These are phyloP conservation scores for Cardiocondyla obscurior DNA, from an alignment of 1,140 invertebrate species.

Conservation along the genomic window DNA sequence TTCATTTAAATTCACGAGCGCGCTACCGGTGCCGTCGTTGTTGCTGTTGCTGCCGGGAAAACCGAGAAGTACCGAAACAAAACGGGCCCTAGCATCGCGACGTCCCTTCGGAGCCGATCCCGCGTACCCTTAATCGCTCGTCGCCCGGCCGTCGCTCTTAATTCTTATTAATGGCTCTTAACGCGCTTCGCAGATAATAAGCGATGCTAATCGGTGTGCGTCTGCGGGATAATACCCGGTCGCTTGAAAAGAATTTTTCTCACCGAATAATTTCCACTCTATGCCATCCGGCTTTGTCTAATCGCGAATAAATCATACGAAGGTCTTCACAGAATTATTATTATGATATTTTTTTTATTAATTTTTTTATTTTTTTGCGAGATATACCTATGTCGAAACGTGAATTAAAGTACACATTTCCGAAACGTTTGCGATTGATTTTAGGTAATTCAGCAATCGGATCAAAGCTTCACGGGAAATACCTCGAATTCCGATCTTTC, in stretches of 20 bases:
- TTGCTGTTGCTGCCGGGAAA: constrained; percentile 10
- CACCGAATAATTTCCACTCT: not conserved
- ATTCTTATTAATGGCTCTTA: constrained; percentile 58
- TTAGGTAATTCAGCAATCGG: not conserved
- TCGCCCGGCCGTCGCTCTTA: constrained; percentile 17
- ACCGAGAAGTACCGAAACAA: constrained; percentile 14
- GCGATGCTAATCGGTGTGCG: not conserved
- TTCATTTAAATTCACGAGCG: constrained; percentile 65
- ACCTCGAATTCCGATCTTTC: not conserved
- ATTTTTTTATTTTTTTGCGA: not conserved
- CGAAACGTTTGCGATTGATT: not conserved
- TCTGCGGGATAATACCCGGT: not conserved
- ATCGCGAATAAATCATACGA: not conserved
- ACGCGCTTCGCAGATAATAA: constrained; percentile 19
- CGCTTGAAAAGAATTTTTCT: not conserved
- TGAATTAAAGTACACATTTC: not conserved
- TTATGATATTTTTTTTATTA: too few species aligned
- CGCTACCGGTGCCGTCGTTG: constrained; percentile 12
- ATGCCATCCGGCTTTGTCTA: not conserved
- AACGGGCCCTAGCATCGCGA: not conserved
- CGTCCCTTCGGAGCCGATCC: constrained; percentile 31
- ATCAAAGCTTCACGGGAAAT: not conserved
- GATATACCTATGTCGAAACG: too few species aligned
- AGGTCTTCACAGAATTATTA: too few species aligned
- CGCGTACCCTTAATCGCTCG: constrained; percentile 36